phyloP scores from a whole-genome alignment of 2,113 vertebrate genomes.

The Anguilla japonica region DNA sequence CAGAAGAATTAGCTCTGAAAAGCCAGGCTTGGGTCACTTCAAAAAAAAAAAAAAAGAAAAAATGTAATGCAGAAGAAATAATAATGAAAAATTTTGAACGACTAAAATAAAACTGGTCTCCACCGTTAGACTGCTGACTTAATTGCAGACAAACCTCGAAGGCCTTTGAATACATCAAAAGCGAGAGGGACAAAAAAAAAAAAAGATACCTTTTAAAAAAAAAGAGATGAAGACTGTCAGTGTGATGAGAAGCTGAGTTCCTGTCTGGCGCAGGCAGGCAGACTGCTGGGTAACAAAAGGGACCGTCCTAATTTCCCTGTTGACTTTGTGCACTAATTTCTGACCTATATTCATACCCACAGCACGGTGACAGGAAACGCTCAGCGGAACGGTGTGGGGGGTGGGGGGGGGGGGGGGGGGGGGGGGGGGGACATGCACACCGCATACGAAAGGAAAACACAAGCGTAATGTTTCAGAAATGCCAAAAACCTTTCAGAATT shows the following conservation, averaged over 20 bases:
- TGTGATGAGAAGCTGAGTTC: neutral
- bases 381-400: neutral
- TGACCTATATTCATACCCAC: neutral
- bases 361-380: neutral
- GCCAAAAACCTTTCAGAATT: too few relatives aligned
- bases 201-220: neutral
- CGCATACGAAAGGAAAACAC: too few relatives aligned
- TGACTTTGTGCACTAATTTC: slow-evolving; percentile 5
- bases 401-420: too few relatives aligned
- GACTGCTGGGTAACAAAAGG: neutral
- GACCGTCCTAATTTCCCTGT: neutral
- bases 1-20: neutral
- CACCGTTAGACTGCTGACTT: neutral
- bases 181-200: neutral
- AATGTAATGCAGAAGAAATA: neutral
- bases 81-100: neutral
- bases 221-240: neutral
- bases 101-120: neutral
- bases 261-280: neutral
- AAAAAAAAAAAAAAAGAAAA: neutral
- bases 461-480: too few relatives aligned
- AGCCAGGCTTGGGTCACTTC: neutral
- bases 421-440: too few relatives aligned
- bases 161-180: neutral
- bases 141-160: neutral